Evolutionary conservation across 2,113 vertebrate species (phyloP).

Genomic region (Gymnarchus niloticus): DNA sequence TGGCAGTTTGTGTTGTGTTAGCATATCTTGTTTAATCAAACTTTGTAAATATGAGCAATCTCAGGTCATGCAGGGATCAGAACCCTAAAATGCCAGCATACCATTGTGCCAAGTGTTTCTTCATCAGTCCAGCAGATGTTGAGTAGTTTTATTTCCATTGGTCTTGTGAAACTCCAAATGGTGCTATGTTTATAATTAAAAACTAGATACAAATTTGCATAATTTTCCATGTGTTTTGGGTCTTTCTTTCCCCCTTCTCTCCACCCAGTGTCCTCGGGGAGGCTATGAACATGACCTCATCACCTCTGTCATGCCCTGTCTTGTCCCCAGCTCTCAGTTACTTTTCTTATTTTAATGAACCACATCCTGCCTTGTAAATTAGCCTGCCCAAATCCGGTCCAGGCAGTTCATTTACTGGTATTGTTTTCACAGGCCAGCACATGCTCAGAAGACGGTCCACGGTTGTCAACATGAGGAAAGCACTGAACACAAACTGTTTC

Average conservation of each 20-base stretch:
- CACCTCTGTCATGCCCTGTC: no score
- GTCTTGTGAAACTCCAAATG: constrained; percentile 1
- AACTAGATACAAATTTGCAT: background rate
- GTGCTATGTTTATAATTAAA: constrained; percentile 36
- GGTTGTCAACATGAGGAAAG: background rate
- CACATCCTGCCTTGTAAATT: background rate
- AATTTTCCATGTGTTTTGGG: constrained; percentile 3
- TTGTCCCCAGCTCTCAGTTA: background rate
- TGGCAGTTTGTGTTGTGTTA: background rate
- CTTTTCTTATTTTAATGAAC: background rate
- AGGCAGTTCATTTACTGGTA: background rate
- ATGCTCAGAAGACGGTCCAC: background rate
- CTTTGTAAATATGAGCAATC: background rate
- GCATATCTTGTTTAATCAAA: background rate
- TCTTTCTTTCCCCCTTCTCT: background rate
- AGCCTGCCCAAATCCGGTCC: background rate
- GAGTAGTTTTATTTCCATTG: background rate
- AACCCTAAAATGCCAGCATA: background rate
- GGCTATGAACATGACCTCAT: no score
- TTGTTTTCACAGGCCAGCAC: background rate
- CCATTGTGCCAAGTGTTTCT: background rate
- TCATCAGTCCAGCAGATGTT: constrained; percentile 33
- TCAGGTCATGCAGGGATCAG: constrained; percentile 1
- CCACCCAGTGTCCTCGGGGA: background rate
- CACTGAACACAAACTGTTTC: background rate